Evolutionary conservation across 1,140 invertebrate species (phyloP), one percentile per base, ranked within the genome.

Genomic region (Pararge aegeria): DNA sequence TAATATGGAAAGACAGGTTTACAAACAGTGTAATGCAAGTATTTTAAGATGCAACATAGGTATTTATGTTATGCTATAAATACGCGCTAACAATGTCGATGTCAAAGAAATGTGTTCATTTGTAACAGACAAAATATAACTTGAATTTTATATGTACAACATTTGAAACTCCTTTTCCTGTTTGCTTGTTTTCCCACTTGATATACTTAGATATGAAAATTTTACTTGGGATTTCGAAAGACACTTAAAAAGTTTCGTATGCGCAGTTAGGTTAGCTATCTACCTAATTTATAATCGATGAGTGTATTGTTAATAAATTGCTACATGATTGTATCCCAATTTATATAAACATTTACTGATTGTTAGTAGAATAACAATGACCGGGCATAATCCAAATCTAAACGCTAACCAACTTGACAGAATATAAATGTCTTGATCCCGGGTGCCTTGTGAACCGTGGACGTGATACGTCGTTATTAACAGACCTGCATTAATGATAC

Each of bases 321-420:
- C 72, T 75, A 69, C 78, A 78, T 78, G 81, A 82, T 84, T 68
- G 80, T 78, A 78, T 77, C 72, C 73, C 75, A 83, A 86, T 81
- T 87, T 80, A 83, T 79, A 76, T 72, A 78, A 81, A 78, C 68
- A 70, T 74, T 78, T 73, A 66, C 53, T 55, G 64, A 64, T 70
- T 70, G 76, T 79, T 72, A 69, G 56, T 63, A 78, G 86, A 82
- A 89, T 89, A 74, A 85, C 79, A 89, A 89, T 89, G 76, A 84
- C 73, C 73, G 70, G 76, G 77, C 76, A 82, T 89, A 87, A 89
- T 89, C 86, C 83, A 89, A 86, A 87, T 89, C 80, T 87, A 89
- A 89, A 86, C 84, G 86, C 76, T 76, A 73, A 75, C 70, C 68
- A 70, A 75, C 70, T 78, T 78, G 81, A 77, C 81, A 68, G 86